A percentile compares a stretch with the other conserved stretches of the same genome.
Evolutionary conservation across 2,113 vertebrate species (phyloP).

Genomic region (Misgurnus anguillicaudatus): DNA sequence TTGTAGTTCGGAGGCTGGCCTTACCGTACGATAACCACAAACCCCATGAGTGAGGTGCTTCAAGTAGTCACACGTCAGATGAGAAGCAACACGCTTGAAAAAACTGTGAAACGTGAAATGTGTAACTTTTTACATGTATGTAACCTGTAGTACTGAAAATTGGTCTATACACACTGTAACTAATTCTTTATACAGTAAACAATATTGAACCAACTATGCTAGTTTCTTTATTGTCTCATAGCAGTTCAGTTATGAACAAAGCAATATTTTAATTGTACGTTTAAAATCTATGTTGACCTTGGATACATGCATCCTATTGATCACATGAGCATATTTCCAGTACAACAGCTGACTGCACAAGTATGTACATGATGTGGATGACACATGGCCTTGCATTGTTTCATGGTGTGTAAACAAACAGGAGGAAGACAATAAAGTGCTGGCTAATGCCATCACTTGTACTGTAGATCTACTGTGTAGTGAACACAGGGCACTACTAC

Average conservation of each 20-base stretch:
- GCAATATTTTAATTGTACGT: not conserved
- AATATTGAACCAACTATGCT: not conserved
- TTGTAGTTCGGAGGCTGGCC: not conserved
- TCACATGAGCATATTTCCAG: conserved; percentile 17
- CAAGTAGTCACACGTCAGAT: too few species aligned
- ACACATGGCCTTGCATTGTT: not conserved
- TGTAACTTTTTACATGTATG: too few species aligned
- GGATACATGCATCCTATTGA: conserved; percentile 18
- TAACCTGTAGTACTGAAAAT: too few species aligned
- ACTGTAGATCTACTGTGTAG: not conserved
- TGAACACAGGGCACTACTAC: conserved; percentile 6
- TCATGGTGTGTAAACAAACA: not conserved
- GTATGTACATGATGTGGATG: not conserved
- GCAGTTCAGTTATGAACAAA: not conserved
- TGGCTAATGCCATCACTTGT: conserved; percentile 8
- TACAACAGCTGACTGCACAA: conserved; percentile 14
- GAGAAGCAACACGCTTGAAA: too few species aligned
- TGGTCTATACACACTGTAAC: not conserved
- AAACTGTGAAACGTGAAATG: too few species aligned
- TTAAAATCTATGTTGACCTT: conserved; percentile 35
- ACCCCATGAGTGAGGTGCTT: too few species aligned
- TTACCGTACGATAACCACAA: not conserved
- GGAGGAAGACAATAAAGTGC: conserved; percentile 4
- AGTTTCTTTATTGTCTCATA: not conserved
- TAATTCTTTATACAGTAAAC: not conserved